Base-by-base conservation (phyloP, 2,113 vertebrate species). In the Pampusana beccarii region DNA sequence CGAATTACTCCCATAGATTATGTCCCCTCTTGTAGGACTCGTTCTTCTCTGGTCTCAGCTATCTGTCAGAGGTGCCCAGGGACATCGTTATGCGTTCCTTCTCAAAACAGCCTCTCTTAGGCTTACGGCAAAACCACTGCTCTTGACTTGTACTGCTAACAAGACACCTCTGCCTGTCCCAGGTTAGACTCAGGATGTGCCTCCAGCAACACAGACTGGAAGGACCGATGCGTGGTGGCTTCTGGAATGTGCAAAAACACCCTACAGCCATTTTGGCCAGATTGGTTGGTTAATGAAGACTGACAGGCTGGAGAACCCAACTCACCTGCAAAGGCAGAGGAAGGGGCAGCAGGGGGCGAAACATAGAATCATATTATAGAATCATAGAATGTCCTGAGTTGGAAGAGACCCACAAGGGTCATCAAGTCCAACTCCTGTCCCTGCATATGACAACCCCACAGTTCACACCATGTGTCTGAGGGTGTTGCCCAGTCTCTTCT, bases 171-270 rank as follows among this genome's bases (percentile, higher is more conserved):
- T 72, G 31, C 40, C 70, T 57, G 38, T 70, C 50, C 36, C 72
- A 34, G 54, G n/a, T 25, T n/a, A 75, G 34, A 11, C 20, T 48
- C 0, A 0, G 17, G 67, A 64, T 34, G 20, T 69, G 58, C 31
- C 40, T 72, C 13, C 67, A 26, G 57, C 1, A 8, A 58, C 60
- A 44, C 46, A 79, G 70, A 6, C 36, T 21, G 53, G 34, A 58
- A 62, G 26, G 18, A 25, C 0, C 8, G 60, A 33, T 61, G 33
- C 0, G 0, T 34, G 38, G 14, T 88, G 79, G 17, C 61, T 74
- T 54, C 7, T 10, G 91, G 26, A 88, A 46, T 0, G 0, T 25
- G 29, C 16, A 71, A 44, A 73, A 44, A 29, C 62, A 65, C 65
- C 5, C 77, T 33, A 5, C 31, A 73, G 64, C 16, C 66, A 10